Evolutionary conservation across 2,888 invertebrate genomes (phyloP), one percentile per base, ranked within the genome.

Genomic region (Chrysolina haemoptera): DNA sequence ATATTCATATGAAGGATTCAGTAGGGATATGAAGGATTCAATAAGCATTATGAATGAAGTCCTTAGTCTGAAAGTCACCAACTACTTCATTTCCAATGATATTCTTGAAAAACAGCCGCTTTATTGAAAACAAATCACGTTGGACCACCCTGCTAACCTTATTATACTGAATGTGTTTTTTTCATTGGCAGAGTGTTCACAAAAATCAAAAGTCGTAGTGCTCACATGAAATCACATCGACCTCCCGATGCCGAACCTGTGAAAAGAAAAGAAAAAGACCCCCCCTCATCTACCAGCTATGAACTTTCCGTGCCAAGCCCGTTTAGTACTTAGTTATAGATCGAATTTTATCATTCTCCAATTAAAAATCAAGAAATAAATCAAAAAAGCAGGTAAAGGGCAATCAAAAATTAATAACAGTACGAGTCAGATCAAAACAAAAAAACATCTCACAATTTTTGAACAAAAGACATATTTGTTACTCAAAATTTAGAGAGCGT

Each of bases 221-320:
- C 98, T 81, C 99, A 99, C 90, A 98, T 99, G 98, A 99, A 99
- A 91, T 98, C 97, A 82, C 99, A 99, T 91, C 94, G 96, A 87
- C 95, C 96, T 84, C 94, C 94, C 88, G 96, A 96, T 90, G 92
- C 94, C 88, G 95, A 94, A 88, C 91, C 92, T 80, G 76, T 79
- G 55, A 85, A 82, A 80, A 83, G 78, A 71, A 78, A 76, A 67
- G 80, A 78, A 68, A 82, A 81, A 73, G 80, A 77, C 59, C 71
- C 80, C 71, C 76, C 79, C 75, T 76, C 80, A 71, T 73, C 74
- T 70, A 78, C 53, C 50, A 82, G 78, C 79, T 82, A 82, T 74
- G 84, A 84, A 84, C 83, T 83, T 83, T 86, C 86, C 84, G 87
- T 87, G 86, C 87, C 87, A 84, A 88, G 86, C 82, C 86, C 87